Evolutionary conservation across 1,140 invertebrate genomes (phyloP), one percentile per base, ranked within the genome.

Genomic region (Hormaphis cornu): DNA sequence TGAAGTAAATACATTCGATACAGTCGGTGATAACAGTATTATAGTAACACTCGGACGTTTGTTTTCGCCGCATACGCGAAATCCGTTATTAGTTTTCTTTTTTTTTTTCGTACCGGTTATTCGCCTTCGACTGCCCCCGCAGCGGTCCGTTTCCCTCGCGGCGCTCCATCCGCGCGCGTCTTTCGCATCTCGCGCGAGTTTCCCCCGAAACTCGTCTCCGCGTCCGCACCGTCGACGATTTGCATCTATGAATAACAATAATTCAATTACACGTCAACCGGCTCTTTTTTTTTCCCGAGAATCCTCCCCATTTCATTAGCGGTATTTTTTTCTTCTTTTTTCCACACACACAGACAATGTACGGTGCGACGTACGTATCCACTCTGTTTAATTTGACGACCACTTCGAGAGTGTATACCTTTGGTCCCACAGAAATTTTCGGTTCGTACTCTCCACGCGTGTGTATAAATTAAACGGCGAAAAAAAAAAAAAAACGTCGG

Each of bases 201-300:
- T 66, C 50, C 9, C 40, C 42, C 42, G 18, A 28, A 63, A 48
- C 44, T 16, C 54, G 54, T 40, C 33, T 35, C 42, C 28, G 14
- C 42, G 22, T 42, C 22, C 28, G n/a, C 54, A 58, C 24, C 35
- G 54, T 44, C 59, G 28, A 20, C 14, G 14, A 66, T 66, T 66
- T 66, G 61, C 61, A 66, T 50, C 61, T 33, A 66, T 66, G 61
- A 48, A 48, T 66, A 66, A n/a, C n/a, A n/a, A 66, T 66, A 66
- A 66, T 66, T 66, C 61, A 50, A 66, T 66, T 66, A 66, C 61
- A 48, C 18, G 44, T 48, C 61, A 48, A 12, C 18, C 24, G 42
- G 24, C 42, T 46, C 26, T 66, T 30, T 35, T 48, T 28, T 1
- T 26, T 28, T 63, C 24, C 44, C 7, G 26, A 53, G 7, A 16